Percentiles rank a stretch among this genome's conserved stretches.
Conservation (phyloP, 2,888 invertebrate species). For the Pseudococcus viburni region DNA sequence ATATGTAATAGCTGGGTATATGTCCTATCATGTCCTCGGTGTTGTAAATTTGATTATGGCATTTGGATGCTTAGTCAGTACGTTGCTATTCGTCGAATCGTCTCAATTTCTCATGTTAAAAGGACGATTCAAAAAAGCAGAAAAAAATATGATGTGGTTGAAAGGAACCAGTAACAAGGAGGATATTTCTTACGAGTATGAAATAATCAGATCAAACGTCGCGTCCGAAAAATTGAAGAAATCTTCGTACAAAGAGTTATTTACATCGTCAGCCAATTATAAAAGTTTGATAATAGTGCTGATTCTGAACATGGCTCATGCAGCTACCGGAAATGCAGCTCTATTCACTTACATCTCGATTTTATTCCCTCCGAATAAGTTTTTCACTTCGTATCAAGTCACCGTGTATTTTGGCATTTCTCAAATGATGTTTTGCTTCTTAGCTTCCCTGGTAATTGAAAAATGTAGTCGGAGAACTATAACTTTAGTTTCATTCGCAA, state of each 20-base stretch:
- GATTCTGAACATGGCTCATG: constrained; percentile 68
- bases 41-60: background rate
- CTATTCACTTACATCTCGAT: constrained; percentile 68
- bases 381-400: constrained; percentile 68
- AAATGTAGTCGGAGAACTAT: constrained; percentile 68
- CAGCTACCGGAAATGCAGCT: constrained; percentile 68
- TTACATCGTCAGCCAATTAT: background rate
- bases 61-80: background rate
- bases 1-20: constrained; percentile 68
- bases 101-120: constrained; percentile 46
- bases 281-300: constrained; percentile 68
- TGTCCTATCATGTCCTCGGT: constrained; percentile 67
- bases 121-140: constrained; percentile 17
- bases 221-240: constrained; percentile 21
- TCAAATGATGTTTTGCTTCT: constrained; percentile 68
- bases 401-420: constrained; percentile 69
- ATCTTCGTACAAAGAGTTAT: constrained; percentile 8
- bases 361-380: constrained; percentile 68
- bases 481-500: constrained; percentile 14
- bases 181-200: background rate
- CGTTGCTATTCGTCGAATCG: constrained; percentile 21
- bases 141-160: constrained; percentile 55
- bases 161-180: constrained; percentile 9
- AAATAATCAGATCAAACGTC: constrained; percentile 17
- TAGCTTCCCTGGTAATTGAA: constrained; percentile 68